Evolutionary conservation across 2,888 invertebrate genomes (phyloP).

Genomic region (Salticus scenicus): DNA sequence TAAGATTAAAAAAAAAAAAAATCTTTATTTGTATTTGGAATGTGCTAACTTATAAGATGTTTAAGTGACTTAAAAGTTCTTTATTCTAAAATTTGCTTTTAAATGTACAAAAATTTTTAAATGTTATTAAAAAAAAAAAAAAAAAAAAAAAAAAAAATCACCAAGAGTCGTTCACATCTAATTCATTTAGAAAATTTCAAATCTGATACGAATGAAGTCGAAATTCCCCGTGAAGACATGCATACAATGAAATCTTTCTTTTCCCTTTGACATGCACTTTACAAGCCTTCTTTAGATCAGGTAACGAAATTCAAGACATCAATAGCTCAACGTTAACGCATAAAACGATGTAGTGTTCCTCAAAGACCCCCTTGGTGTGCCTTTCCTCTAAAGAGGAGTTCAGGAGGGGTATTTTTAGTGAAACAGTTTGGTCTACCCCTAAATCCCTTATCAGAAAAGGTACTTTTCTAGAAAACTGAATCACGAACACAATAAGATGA

Average conservation of each 20-base stretch:
- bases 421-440: neutral
- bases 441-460: conserved; percentile 2
- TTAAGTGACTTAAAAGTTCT: no score
- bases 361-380: neutral
- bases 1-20: no score
- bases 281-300: conserved; percentile 1
- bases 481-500: neutral
- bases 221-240: neutral
- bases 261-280: neutral
- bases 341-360: conserved; percentile 1
- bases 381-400: neutral
- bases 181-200: neutral
- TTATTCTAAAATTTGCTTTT: no score
- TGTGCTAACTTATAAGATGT: no score
- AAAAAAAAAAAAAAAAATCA: neutral
- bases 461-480: neutral
- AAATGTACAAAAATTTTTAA: no score
- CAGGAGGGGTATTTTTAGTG: neutral
- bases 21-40: no score
- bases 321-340: neutral
- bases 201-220: neutral
- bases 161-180: neutral
- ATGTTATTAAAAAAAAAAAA: neutral
- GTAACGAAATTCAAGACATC: conserved; percentile 3
- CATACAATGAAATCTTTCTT: neutral